A percentile compares a stretch with the other conserved stretches of the same genome.
These are phyloP conservation scores for Hoplodrina blanda DNA, from an alignment of 2,888 invertebrate species.

Conservation along the genomic window DNA sequence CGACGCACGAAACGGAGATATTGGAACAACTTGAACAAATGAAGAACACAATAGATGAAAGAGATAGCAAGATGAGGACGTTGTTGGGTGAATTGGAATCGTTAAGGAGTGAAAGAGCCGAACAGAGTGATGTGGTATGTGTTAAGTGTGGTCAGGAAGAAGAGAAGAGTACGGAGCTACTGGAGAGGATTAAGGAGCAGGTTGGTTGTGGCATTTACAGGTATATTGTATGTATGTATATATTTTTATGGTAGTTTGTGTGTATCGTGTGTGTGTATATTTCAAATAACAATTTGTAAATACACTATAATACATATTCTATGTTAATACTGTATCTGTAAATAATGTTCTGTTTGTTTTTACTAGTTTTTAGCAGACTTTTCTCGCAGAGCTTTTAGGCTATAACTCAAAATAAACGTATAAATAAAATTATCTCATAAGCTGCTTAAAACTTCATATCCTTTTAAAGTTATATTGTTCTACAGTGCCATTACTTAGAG, in stretches of 20 bases:
- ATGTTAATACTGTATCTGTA: neutral
- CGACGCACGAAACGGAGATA: slow-evolving; percentile 91
- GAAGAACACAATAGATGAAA: slow-evolving; percentile 89
- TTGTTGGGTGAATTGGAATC: slow-evolving; percentile 89
- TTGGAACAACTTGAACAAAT: slow-evolving; percentile 91
- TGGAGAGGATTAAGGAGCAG: slow-evolving; percentile 83
- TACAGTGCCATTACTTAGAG: slow-evolving; percentile 91
- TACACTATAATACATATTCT: neutral
- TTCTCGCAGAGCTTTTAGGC: no score
- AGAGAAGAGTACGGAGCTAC: slow-evolving; percentile 72
- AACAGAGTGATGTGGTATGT: slow-evolving; percentile 81
- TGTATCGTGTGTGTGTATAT: slow-evolving; percentile 8
- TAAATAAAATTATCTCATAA: no score
- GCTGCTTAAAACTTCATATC: no score
- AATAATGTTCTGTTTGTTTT: neutral
- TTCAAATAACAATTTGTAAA: neutral
- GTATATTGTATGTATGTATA: neutral
- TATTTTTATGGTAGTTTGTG: slow-evolving; percentile 2
- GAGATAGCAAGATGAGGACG: slow-evolving; percentile 90
- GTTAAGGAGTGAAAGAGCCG: slow-evolving; percentile 84
- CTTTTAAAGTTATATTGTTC: neutral
- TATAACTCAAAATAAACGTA: no score
- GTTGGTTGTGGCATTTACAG: slow-evolving; percentile 63
- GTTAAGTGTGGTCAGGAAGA: slow-evolving; percentile 77
- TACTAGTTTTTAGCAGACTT: no score